Percentiles rank a stretch among this genome's conserved stretches.
These are phyloP conservation scores for Latheticus oryzae DNA, from an alignment of 2,888 invertebrate genomes.

Conservation along the genomic window DNA sequence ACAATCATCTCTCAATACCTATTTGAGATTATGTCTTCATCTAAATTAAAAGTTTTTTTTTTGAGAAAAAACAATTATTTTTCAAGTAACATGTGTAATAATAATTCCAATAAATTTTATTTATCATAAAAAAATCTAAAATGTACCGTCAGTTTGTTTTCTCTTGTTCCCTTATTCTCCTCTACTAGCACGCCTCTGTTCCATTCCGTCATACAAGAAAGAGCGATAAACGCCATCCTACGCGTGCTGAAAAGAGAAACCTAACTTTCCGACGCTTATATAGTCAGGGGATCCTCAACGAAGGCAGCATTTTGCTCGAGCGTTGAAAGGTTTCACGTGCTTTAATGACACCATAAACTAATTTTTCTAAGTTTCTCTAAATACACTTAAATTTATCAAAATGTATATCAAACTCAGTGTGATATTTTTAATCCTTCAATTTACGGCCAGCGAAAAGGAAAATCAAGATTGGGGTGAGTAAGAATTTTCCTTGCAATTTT, in stretches of 20 bases:
- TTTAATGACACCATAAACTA: slow-evolving; percentile 36
- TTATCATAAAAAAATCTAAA: too few species aligned
- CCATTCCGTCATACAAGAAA: too few species aligned
- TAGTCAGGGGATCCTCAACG: slow-evolving; percentile 40
- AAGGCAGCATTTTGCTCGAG: slow-evolving; percentile 50
- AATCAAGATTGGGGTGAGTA: slow-evolving; percentile 59
- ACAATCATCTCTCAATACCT: too few species aligned
- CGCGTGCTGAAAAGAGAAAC: background rate
- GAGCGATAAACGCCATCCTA: background rate
- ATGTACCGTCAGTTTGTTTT: too few species aligned
- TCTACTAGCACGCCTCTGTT: too few species aligned
- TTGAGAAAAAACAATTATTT: too few species aligned
- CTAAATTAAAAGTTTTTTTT: too few species aligned
- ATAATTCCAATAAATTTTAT: too few species aligned
- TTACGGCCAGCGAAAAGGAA: slow-evolving; percentile 44
- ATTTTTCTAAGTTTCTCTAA: slow-evolving; percentile 22
- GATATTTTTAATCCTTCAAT: slow-evolving; percentile 49
- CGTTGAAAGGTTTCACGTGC: slow-evolving; percentile 47
- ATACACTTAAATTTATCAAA: slow-evolving; percentile 39
- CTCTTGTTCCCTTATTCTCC: too few species aligned
- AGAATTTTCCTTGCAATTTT: slow-evolving; percentile 40
- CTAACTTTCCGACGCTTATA: slow-evolving; percentile 11
- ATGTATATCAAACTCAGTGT: slow-evolving; percentile 58
- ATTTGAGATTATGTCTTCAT: too few species aligned
- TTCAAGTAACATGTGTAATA: too few species aligned